A percentile compares a stretch with the other conserved stretches of the same genome.
phyloP scores from a whole-genome alignment of 2,797 vertebrate species.

The Macropus fuliginosus region DNA sequence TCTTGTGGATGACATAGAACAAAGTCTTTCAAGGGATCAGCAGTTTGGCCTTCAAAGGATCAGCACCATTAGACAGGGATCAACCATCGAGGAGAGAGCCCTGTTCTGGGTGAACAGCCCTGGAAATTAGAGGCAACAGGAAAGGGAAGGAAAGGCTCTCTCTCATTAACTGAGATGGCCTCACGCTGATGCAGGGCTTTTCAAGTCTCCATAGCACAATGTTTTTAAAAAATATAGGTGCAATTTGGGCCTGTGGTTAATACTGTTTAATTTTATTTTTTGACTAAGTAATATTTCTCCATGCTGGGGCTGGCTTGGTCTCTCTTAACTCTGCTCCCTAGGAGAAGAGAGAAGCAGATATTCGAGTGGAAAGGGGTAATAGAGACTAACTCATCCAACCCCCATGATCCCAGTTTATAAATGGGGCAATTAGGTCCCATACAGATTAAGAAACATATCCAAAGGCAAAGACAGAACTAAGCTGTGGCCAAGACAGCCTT shows the following conservation, averaged over 20 bases:
- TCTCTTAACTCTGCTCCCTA: slow-evolving; percentile 17
- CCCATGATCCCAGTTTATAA: background rate
- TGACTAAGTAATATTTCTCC: slow-evolving; percentile 51
- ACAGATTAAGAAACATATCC: background rate
- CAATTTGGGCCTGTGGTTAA: slow-evolving; percentile 71
- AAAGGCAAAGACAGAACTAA: background rate
- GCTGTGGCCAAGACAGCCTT: background rate
- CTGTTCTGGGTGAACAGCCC: background rate
- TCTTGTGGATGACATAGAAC: background rate
- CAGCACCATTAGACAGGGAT: background rate
- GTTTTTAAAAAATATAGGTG: slow-evolving; percentile 69
- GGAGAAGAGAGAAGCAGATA: background rate
- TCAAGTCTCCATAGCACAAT: slow-evolving; percentile 31
- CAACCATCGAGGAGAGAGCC: background rate
- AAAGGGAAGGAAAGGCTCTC: background rate
- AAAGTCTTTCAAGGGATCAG: background rate
- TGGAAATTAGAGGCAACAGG: background rate
- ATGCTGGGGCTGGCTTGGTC: background rate
- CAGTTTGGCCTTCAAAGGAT: background rate
- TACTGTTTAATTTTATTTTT: slow-evolving; percentile 62
- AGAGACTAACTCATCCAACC: background rate
- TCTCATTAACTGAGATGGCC: slow-evolving; percentile 19
- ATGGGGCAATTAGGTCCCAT: background rate
- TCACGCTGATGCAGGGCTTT: rapidly evolving
- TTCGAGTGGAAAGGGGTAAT: background rate